Evolutionary conservation across 1,140 invertebrate genomes (phyloP).

Genomic region (Drosophila ironensis): DNA sequence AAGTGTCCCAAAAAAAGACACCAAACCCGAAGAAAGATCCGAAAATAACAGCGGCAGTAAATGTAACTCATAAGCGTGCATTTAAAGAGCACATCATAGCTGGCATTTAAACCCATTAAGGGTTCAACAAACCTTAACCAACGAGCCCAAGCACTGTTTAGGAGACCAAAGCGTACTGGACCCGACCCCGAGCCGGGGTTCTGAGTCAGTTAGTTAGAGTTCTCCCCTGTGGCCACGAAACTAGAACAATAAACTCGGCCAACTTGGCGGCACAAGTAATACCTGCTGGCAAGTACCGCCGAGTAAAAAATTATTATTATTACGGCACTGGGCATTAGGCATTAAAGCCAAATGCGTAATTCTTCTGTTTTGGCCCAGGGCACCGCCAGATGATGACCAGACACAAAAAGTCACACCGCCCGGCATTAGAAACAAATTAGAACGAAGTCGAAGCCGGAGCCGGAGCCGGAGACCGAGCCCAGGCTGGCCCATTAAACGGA

Average conservation of each 20-base stretch:
- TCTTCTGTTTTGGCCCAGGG: background rate
- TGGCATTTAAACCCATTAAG: constrained; percentile 64
- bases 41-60: background rate
- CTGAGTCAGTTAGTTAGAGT: background rate
- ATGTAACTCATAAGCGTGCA: constrained; percentile 46
- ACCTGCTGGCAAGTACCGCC: background rate
- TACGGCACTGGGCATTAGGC: constrained; percentile 71
- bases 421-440: constrained; percentile 61
- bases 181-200: background rate
- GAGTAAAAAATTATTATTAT: constrained; percentile 64
- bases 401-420: constrained; percentile 29
- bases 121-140: constrained; percentile 65
- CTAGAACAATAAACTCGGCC: constrained; percentile 74
- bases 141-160: constrained; percentile 60
- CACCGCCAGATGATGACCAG: constrained; percentile 45
- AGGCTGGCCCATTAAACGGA: constrained; percentile 53
- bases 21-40: background rate
- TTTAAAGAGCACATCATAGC: constrained; percentile 58
- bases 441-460: constrained; percentile 42
- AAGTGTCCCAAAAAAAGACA: constrained; percentile 33
- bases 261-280: constrained; percentile 19
- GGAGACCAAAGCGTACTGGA: constrained; percentile 5
- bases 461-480: no score
- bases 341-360: constrained; percentile 52
- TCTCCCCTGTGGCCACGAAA: constrained; percentile 24